Evolutionary conservation across 2,888 invertebrate species (phyloP), one percentile per base, ranked within the genome.

Genomic region (Metalampra italica): DNA sequence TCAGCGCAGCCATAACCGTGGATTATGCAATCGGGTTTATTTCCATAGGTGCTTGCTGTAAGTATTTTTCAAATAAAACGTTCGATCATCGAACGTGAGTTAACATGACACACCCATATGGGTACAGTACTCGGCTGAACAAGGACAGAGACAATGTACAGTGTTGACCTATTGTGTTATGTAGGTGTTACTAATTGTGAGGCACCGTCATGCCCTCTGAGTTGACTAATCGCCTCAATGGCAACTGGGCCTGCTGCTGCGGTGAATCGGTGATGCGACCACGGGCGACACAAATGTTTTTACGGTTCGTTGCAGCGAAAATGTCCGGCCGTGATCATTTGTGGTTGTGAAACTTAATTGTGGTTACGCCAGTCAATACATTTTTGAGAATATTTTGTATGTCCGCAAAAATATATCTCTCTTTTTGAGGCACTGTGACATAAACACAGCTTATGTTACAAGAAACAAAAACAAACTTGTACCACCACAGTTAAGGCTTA

Each of bases 121-220:
- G n/a, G 36, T n/a, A 5, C n/a, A 22, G 11, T 34, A 34, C 11
- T 4, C 7, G 34, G 39, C 39, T 13, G 9, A 14, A 12, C 29
- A 42, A 29, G 42, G 42, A 13, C 42, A 30, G 11, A 30, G 11
- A 29, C 41, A 29, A n/a, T 36, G n/a, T 11, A 22, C 39, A 39
- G 11, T 42, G 30, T 42, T 42, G 30, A 30, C 42, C 30, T 29
- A 42, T 42, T 42, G 42, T 42, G 30, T 42, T 42, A 42, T 9
- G 42, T 42, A 12, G 29, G 45, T 52, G 52, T 52, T 38, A 45
- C 52, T 49, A 52, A 52, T 49, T 46, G 49, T 29, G 45, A n/a
- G 29, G 42, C 43, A 42, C 4, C 43, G 47, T 49, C 39, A 52
- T 30, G 49, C 43, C 46, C 34, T 36, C 29, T 48, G 45, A 29